Evolutionary conservation across 2,113 vertebrate genomes (phyloP).

Genomic region (Orycteropus afer): DNA sequence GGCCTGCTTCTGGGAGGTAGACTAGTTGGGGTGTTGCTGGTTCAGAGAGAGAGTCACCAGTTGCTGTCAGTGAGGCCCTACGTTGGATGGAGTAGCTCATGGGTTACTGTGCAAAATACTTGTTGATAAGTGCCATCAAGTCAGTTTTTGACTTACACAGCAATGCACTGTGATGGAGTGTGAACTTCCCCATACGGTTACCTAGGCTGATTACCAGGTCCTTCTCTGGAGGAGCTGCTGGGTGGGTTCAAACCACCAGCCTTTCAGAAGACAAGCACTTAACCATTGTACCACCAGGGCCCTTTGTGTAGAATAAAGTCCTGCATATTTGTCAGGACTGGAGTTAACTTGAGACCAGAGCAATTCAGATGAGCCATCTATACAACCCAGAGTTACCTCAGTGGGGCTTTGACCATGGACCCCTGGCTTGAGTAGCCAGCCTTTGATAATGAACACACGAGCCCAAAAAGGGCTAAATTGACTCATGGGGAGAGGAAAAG

Average conservation of each 20-base stretch:
- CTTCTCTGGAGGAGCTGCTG: not conserved
- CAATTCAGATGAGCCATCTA: too few relatives aligned
- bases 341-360: not conserved
- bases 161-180: not conserved
- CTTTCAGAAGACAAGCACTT: not conserved
- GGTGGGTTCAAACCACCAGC: not conserved
- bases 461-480: not conserved
- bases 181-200: not conserved
- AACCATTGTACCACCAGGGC: not conserved
- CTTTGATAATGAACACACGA: not conserved
- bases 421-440: not conserved
- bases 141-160: not conserved
- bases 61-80: not conserved
- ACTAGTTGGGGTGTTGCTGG: too few relatives aligned
- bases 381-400: not conserved
- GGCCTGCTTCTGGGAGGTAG: not conserved
- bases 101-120: rapidly evolving
- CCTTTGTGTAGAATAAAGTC: not conserved
- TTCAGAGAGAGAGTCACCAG: not conserved
- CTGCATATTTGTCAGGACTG: not conserved
- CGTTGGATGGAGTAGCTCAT: not conserved
- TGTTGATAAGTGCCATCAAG: not conserved
- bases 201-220: not conserved
- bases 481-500: not conserved
- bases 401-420: not conserved